phyloP scores from a whole-genome alignment of 92 coral and sea anemone species.

The Ricordea florida region DNA sequence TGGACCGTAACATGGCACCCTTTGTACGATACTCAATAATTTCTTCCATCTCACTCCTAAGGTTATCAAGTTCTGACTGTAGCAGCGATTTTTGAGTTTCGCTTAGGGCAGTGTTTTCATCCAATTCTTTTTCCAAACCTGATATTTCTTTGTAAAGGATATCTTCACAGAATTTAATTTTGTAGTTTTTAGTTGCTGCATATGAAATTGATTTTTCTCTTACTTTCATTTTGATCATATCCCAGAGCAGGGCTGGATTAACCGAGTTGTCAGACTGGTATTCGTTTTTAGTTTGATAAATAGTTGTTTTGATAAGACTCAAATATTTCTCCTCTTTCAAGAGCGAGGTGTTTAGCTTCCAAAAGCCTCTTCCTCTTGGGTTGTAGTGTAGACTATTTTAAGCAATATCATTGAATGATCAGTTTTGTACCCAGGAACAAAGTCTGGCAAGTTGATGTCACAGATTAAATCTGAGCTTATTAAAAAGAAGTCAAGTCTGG shows the following conservation, averaged over 20 bases:
- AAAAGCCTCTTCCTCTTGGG: too few relatives aligned
- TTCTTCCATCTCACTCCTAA: not conserved
- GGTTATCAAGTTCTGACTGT: not conserved
- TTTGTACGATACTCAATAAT: not conserved
- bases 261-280: too few relatives aligned
- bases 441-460: not conserved
- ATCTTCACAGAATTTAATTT: not conserved
- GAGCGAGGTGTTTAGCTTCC: not conserved
- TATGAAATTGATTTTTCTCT: not conserved
- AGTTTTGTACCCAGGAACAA: not conserved
- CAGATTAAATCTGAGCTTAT: not conserved
- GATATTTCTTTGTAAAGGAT: not conserved
- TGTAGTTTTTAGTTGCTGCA: not conserved
- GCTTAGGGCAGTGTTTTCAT: not conserved
- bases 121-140: not conserved
- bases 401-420: not conserved
- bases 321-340: not conserved
- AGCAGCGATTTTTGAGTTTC: not conserved
- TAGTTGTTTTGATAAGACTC: not conserved
- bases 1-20: too few relatives aligned
- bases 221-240: not conserved
- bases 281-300: not conserved
- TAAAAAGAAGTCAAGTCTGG: not conserved
- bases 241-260: not conserved
- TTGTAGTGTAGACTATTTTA: not conserved